phyloP scores from a whole-genome alignment of 1,140 invertebrate genomes.

The Calosoma granatense region DNA sequence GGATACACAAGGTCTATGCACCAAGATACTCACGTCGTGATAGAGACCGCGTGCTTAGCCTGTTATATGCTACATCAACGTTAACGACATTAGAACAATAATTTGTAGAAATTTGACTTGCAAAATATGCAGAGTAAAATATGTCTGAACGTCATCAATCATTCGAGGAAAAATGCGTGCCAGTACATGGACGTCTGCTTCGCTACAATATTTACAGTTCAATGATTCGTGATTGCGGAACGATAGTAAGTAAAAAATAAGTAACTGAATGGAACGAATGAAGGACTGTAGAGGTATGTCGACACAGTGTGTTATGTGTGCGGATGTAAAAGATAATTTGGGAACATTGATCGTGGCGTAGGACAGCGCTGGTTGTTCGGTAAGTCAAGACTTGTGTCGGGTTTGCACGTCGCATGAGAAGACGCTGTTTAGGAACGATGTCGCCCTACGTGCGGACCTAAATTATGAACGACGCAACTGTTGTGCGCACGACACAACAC shows the following conservation, averaged over 20 bases:
- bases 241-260: no score
- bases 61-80: neutral
- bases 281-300: no score
- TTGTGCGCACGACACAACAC: neutral
- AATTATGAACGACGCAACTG: conserved; percentile 3
- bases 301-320: no score
- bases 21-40: no score
- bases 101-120: neutral
- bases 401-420: neutral
- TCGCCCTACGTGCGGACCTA: neutral
- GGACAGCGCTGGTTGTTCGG: no score
- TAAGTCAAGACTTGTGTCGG: no score
- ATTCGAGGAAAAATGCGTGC: neutral
- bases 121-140: neutral
- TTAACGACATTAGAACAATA: neutral
- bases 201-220: neutral
- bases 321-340: no score
- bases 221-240: no score
- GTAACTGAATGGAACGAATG: no score
- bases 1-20: no score
- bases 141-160: neutral
- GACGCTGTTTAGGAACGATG: neutral
- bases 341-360: no score
- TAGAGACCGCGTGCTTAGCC: neutral
- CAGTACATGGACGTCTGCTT: neutral